A percentile compares a stretch with the other conserved stretches of the same genome.
Conservation (phyloP, 1,140 invertebrate species). For the Drosophila nigrodunni region DNA sequence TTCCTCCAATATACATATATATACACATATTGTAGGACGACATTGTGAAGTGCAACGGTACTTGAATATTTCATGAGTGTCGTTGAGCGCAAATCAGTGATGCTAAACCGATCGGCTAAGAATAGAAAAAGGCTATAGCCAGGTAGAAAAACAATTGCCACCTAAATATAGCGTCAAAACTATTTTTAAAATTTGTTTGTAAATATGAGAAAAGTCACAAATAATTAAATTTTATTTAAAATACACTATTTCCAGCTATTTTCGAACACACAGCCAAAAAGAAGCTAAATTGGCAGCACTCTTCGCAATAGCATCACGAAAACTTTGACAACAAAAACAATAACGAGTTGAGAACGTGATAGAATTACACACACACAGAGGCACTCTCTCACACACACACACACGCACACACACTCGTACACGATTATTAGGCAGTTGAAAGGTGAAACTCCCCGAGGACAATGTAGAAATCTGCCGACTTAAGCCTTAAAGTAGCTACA, state of each 20-base stretch:
- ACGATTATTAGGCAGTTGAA: slow-evolving; percentile 52
- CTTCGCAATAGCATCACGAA: slow-evolving; percentile 57
- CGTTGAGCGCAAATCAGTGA: slow-evolving; percentile 3
- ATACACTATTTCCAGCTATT: too few relatives aligned
- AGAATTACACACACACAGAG: slow-evolving; percentile 16
- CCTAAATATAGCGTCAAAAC: too few relatives aligned
- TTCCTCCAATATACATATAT: too few relatives aligned
- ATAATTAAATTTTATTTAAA: too few relatives aligned
- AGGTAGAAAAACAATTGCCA: too few relatives aligned
- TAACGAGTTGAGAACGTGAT: slow-evolving; percentile 41
- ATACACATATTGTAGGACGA: not conserved
- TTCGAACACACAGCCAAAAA: too few relatives aligned
- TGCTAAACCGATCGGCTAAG: too few relatives aligned
- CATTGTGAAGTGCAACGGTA: slow-evolving; percentile 70
- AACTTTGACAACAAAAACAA: slow-evolving; percentile 44
- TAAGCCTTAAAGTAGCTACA: slow-evolving; percentile 32
- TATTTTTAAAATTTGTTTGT: too few relatives aligned
- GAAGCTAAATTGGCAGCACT: too few relatives aligned
- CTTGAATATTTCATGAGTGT: slow-evolving; percentile 77
- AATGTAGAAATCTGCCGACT: slow-evolving; percentile 6
- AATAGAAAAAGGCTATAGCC: too few relatives aligned
- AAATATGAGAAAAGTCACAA: too few relatives aligned
- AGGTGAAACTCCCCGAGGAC: slow-evolving; percentile 40
- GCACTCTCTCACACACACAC: not conserved
- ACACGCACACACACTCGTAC: not conserved